A percentile compares a stretch with the other conserved stretches of the same genome.
Conservation (phyloP, 2,113 vertebrate genomes). For the Zosterops borbonicus region DNA sequence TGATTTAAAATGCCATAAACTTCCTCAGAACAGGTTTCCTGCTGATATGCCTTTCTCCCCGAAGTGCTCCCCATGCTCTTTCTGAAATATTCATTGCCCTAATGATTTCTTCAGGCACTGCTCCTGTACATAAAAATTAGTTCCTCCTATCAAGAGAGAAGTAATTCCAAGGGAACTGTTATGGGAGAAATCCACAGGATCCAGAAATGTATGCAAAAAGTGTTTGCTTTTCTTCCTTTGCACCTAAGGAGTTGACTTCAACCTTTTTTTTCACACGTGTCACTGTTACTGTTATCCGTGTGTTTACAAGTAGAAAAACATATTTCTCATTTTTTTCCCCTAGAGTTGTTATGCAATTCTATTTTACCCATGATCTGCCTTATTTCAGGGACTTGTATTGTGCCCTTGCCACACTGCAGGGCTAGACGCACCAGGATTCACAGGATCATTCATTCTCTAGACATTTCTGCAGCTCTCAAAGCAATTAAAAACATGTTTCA, state of each 20-base stretch:
- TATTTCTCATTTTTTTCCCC: neutral
- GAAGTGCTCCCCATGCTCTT: slow-evolving; percentile 46
- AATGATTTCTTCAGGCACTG: slow-evolving; percentile 67
- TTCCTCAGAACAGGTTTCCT: slow-evolving; percentile 55
- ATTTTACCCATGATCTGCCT: neutral
- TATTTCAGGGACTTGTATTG: neutral
- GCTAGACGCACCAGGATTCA: neutral
- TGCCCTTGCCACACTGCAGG: neutral
- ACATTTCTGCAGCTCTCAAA: neutral
- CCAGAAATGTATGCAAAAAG: neutral
- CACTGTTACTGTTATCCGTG: neutral
- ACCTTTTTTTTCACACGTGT: neutral
- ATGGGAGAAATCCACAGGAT: neutral
- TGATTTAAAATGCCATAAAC: slow-evolving; percentile 66
- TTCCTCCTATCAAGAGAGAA: slow-evolving; percentile 32
- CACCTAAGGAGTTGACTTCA: neutral
- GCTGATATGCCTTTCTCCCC: slow-evolving; percentile 55
- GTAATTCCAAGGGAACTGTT: slow-evolving; percentile 21
- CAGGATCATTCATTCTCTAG: neutral
- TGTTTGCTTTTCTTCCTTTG: neutral
- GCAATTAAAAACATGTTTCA: neutral
- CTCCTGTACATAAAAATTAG: slow-evolving; percentile 66
- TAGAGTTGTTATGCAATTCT: neutral
- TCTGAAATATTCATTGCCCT: slow-evolving; percentile 68
- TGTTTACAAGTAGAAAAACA: neutral